phyloP scores from a whole-genome alignment of 2,888 invertebrate species.

The Phlogophora meticulosa region DNA sequence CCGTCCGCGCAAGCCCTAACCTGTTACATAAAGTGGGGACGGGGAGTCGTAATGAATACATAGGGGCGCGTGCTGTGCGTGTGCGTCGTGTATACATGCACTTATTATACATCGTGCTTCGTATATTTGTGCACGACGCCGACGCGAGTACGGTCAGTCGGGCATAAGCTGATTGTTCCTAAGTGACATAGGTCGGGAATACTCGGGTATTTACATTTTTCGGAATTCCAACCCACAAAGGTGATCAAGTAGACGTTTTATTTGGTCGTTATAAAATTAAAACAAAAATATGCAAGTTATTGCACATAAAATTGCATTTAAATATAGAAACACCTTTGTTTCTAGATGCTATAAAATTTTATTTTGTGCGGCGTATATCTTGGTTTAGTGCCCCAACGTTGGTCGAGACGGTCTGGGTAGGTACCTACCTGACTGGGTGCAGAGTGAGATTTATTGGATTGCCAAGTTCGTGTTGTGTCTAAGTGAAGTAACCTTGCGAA shows the following conservation, averaged over 20 bases:
- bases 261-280: constrained; percentile 14
- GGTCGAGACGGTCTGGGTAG: constrained; percentile 41
- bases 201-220: constrained; percentile 31
- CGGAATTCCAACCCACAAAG: neutral
- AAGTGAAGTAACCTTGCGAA: constrained; percentile 73
- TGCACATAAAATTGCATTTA: constrained; percentile 27
- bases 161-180: constrained; percentile 72
- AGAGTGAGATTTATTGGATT: constrained; percentile 61
- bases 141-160: constrained; percentile 78
- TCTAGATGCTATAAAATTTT: constrained; percentile 71
- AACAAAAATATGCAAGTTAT: constrained; percentile 15
- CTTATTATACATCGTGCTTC: constrained; percentile 55
- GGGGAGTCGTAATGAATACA: constrained; percentile 74
- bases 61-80: constrained; percentile 75
- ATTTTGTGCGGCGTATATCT: constrained; percentile 71
- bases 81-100: constrained; percentile 65
- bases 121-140: constrained; percentile 64
- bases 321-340: constrained; percentile 65
- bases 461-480: constrained; percentile 52
- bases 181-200: constrained; percentile 81
- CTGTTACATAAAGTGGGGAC: constrained; percentile 74
- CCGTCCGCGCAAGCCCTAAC: constrained; percentile 73
- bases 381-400: constrained; percentile 59
- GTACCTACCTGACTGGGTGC: constrained; percentile 56
- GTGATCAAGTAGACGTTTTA: neutral